Percentiles rank a stretch among this genome's conserved stretches.
Evolutionary conservation across 1,140 invertebrate species (phyloP).

Genomic region (Triops longicaudatus): DNA sequence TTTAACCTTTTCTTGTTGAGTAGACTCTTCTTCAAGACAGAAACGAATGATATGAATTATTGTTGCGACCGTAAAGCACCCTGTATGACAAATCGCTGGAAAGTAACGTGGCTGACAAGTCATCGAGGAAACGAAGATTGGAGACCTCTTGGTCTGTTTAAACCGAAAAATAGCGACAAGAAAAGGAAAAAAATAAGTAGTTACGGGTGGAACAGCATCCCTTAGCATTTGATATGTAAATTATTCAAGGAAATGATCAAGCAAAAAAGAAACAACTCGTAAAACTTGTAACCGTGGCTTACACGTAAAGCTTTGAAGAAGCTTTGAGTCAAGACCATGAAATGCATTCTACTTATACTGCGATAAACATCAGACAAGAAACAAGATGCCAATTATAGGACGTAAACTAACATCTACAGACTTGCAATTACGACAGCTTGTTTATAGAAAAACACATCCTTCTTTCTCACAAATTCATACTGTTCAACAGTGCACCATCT

Average conservation of each 20-base stretch:
- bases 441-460: no score
- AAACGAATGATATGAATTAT: neutral
- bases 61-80: neutral
- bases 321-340: neutral
- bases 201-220: no score
- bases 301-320: neutral
- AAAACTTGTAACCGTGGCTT: neutral
- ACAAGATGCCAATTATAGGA: neutral
- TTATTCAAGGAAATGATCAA: neutral
- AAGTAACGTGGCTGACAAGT: neutral
- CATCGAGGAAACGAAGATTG: neutral
- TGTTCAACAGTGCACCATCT: no score
- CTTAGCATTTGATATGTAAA: neutral
- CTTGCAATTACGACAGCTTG: neutral
- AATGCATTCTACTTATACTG: neutral
- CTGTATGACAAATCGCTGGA: neutral
- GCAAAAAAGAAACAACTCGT: neutral
- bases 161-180: no score
- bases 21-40: neutral
- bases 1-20: no score
- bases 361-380: neutral
- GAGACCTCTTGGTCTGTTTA: neutral
- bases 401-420: neutral
- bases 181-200: no score
- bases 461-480: no score